phyloP scores from a whole-genome alignment of 1,140 invertebrate genomes.

The Armadillidium nasatum region DNA sequence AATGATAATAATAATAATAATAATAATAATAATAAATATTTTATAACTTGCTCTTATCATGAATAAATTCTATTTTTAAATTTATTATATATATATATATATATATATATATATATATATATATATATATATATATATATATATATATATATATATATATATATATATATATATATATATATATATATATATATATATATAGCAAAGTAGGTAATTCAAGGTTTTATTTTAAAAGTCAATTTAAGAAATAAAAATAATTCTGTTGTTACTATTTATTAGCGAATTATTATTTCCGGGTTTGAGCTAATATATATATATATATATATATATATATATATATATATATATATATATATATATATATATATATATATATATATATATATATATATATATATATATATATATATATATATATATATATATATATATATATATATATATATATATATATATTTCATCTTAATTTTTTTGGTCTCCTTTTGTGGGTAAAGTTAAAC shows the following conservation, averaged over 20 bases:
- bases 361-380: neutral
- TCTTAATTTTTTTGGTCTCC: no score
- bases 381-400: no score
- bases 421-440: no score
- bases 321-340: neutral
- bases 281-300: neutral
- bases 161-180: constrained; percentile 50
- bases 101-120: constrained; percentile 4
- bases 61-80: no score
- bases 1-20: no score
- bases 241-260: neutral
- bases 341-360: constrained; percentile 1
- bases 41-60: neutral
- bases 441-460: no score
- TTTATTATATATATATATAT: constrained; percentile 1
- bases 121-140: constrained; percentile 7
- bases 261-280: neutral
- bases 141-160: constrained; percentile 6
- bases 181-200: neutral
- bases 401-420: no score
- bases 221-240: neutral
- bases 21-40: neutral
- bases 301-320: neutral
- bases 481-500: no score
- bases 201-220: neutral